phyloP scores from a whole-genome alignment of 2,888 invertebrate genomes.

The Temnothorax unifasciatus region DNA sequence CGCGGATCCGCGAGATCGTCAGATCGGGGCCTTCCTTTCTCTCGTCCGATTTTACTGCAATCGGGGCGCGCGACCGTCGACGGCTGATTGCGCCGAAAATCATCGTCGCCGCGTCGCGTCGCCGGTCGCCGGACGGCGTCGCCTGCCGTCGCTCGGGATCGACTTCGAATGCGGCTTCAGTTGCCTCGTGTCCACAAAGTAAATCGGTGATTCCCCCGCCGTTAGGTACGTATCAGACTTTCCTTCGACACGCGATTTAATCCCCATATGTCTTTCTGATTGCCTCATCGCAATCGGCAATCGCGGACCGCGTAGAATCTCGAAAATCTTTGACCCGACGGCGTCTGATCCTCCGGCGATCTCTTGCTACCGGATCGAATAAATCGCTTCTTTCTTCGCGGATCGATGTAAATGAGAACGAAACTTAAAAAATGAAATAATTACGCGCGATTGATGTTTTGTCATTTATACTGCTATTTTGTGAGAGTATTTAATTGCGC shows the following conservation, averaged over 20 bases:
- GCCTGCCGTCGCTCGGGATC: conserved; percentile 33
- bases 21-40: background rate
- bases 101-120: conserved; percentile 5
- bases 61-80: background rate
- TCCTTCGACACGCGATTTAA: background rate
- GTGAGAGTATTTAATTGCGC: background rate
- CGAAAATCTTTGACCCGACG: conserved; percentile 17
- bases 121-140: conserved; percentile 52
- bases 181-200: background rate
- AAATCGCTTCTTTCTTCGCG: conserved; percentile 6
- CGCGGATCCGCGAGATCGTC: conserved; percentile 21
- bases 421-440: background rate
- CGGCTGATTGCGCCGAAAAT: conserved; percentile 9
- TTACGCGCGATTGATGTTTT: background rate
- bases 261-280: background rate
- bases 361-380: conserved; percentile 17
- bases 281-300: background rate
- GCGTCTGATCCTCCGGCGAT: background rate
- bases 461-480: background rate
- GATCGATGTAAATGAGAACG: background rate
- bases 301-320: background rate
- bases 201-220: background rate
- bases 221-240: conserved; percentile 42
- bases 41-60: background rate
- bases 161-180: conserved; percentile 21